phyloP scores from a whole-genome alignment of 2,888 invertebrate species.

The Caenorhabditis drosophilae region DNA sequence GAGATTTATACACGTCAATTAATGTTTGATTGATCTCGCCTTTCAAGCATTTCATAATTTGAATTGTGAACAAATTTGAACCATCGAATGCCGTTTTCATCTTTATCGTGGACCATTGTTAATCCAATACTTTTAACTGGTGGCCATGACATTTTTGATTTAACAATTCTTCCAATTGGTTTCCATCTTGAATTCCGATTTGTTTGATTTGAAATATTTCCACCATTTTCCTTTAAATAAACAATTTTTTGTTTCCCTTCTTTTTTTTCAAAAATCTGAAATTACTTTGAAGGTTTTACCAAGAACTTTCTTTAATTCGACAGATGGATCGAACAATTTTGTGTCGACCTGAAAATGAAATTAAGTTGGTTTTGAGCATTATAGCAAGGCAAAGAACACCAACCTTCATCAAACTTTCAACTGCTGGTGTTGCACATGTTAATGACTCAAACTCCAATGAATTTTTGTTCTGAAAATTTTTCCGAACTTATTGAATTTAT shows the following conservation, averaged over 20 bases:
- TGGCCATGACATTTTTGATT: conserved; percentile 50
- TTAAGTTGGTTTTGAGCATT: conserved; percentile 1
- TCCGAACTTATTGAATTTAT: too few relatives aligned
- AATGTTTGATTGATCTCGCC: conserved; percentile 8
- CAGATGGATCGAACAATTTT: conserved; percentile 52
- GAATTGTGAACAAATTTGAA: conserved; percentile 42
- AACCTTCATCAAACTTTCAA: conserved; percentile 28
- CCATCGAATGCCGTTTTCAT: conserved; percentile 18
- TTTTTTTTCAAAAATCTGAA: too few relatives aligned
- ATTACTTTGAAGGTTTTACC: conserved; percentile 49
- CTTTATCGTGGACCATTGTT: conserved; percentile 37
- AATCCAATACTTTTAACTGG: conserved; percentile 38
- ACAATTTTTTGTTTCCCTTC: too few relatives aligned
- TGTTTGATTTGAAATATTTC: neutral
- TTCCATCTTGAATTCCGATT: neutral
- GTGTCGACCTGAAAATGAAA: conserved; percentile 37
- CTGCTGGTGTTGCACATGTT: neutral
- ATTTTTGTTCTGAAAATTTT: too few relatives aligned
- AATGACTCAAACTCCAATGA: conserved; percentile 27
- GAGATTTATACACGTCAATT: neutral
- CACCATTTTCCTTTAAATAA: too few relatives aligned
- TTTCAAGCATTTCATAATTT: conserved; percentile 29
- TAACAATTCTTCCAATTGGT: conserved; percentile 43
- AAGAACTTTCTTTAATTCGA: conserved; percentile 51
- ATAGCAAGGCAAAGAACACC: too few relatives aligned